Evolutionary conservation across 2,113 vertebrate species (phyloP).

Genomic region (Ophiodon elongatus): DNA sequence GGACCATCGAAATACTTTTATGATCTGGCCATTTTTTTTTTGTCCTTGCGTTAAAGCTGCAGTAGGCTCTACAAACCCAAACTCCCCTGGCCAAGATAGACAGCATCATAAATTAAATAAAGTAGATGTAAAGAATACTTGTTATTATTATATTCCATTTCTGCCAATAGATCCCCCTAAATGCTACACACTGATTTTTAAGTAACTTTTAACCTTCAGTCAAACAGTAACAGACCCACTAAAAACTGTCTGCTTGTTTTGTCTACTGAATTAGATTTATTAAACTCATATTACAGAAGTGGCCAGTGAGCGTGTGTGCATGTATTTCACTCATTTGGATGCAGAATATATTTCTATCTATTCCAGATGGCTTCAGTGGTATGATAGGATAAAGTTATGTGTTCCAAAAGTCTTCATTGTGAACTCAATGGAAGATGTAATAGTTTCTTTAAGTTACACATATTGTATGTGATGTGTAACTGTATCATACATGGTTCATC

Average conservation of each 20-base stretch:
- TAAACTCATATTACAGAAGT: not conserved
- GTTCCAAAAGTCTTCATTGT: not conserved
- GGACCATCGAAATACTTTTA: not conserved
- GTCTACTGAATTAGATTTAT: not conserved
- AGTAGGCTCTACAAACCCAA: not conserved
- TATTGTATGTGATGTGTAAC: not conserved
- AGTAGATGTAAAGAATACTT: not conserved
- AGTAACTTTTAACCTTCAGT: not conserved
- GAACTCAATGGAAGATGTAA: slow-evolving; percentile 1
- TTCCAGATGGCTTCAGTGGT: not conserved
- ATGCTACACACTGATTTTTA: too few species aligned
- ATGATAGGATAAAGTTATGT: not conserved
- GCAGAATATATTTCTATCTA: not conserved
- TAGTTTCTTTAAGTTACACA: not conserved
- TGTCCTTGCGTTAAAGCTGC: not conserved
- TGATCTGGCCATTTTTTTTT: not conserved
- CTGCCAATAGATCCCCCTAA: too few species aligned
- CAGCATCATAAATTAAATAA: not conserved
- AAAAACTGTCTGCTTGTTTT: too few species aligned
- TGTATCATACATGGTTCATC: not conserved
- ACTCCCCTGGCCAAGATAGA: not conserved
- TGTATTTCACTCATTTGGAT: not conserved
- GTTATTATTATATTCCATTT: too few species aligned
- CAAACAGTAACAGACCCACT: not conserved
- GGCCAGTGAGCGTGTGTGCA: not conserved